These are phyloP conservation scores for Excalfactoria chinensis DNA, from an alignment of 2,113 vertebrate genomes.

Conservation along the genomic window DNA sequence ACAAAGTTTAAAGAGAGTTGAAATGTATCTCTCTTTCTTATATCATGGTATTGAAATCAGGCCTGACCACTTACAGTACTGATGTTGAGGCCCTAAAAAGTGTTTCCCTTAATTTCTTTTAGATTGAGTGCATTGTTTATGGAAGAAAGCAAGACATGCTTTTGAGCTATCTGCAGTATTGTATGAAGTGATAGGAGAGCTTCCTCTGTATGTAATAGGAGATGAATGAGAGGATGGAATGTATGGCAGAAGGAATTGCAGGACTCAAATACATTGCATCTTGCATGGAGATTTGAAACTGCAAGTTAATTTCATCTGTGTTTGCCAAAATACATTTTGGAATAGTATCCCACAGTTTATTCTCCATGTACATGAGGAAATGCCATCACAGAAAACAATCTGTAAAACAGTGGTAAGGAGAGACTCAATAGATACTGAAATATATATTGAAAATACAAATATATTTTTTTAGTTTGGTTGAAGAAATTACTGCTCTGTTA, in stretches of 20 bases:
- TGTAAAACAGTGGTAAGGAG: neutral
- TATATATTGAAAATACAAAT: neutral
- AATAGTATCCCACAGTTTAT: neutral
- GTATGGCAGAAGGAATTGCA: neutral
- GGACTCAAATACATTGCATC: neutral
- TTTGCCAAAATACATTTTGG: neutral
- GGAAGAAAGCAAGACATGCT: constrained; percentile 18
- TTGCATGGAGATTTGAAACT: neutral
- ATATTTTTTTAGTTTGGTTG: neutral
- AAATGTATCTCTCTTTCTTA: neutral
- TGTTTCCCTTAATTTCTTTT: neutral
- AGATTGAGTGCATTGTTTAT: neutral
- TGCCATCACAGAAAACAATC: neutral
- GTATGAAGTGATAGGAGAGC: constrained; percentile 28
- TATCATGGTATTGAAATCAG: neutral
- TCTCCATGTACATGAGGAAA: neutral
- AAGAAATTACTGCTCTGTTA: neutral
- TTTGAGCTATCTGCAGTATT: neutral
- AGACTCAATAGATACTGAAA: neutral
- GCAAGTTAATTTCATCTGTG: neutral
- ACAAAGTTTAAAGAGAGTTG: neutral
- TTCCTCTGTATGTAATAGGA: constrained; percentile 5
- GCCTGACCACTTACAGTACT: neutral
- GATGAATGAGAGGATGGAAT: constrained; percentile 33
- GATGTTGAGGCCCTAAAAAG: neutral